A percentile compares a stretch with the other conserved stretches of the same genome.
These are phyloP conservation scores for Leptatherina wallacei DNA, from an alignment of 2,797 vertebrate species.

Conservation along the genomic window DNA sequence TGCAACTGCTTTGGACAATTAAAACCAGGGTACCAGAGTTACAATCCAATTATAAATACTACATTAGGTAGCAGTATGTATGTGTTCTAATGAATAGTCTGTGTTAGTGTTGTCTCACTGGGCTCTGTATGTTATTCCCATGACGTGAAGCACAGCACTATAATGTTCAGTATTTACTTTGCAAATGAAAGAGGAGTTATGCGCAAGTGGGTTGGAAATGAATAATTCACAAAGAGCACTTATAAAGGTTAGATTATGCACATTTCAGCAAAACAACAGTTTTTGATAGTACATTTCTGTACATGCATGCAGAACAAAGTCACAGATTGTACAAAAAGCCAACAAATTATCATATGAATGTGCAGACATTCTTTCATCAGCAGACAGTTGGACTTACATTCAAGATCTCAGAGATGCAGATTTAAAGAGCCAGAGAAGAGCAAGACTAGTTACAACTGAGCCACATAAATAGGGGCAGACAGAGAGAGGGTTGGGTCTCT, in stretches of 20 bases:
- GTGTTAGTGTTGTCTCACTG: conserved; percentile 19
- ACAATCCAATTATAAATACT: not conserved
- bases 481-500: conserved; percentile 29
- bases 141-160: conserved; percentile 45
- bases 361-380: conserved; percentile 62
- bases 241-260: conserved; percentile 77
- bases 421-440: conserved; percentile 33
- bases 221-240: conserved; percentile 75
- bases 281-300: conserved; percentile 55
- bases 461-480: conserved; percentile 9
- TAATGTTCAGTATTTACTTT: conserved; percentile 64
- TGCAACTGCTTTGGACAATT: conserved; percentile 4
- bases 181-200: conserved; percentile 74
- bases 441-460: conserved; percentile 45
- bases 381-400: conserved; percentile 46
- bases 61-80: not conserved
- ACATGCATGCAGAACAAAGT: conserved; percentile 71
- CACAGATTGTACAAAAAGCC: conserved; percentile 64
- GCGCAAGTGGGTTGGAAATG: conserved; percentile 76
- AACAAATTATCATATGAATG: conserved; percentile 74
- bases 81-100: conserved; percentile 2
- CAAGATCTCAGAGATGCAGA: conserved; percentile 30
- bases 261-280: conserved; percentile 68
- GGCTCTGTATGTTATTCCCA: conserved; percentile 32
- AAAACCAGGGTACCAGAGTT: not conserved